A percentile compares a stretch with the other conserved stretches of the same genome.
These are phyloP conservation scores for Xenopus tropicalis DNA, from an alignment of 2,113 vertebrate species.

Conservation along the genomic window UCB_Xtro_10.0 CM004448.2:94661001-94661500, in stretches of 20 bases:
- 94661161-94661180: neutral
- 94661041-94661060: slow-evolving; percentile 11
- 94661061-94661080: slow-evolving; percentile 16
- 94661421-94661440: no score
- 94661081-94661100: slow-evolving; percentile 26
- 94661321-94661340: no score
- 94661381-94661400: no score
- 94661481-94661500: no score
- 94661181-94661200: neutral
- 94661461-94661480: no score
- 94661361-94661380: no score
- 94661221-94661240: neutral
- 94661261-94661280: no score
- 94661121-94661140: neutral
- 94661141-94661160: neutral
- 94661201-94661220: slow-evolving; percentile 15
- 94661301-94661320: no score
- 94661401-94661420: no score
- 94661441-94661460: no score
- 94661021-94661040: slow-evolving; percentile 19
- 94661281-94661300: no score
- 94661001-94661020: slow-evolving; percentile 39
- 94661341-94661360: no score
- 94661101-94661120: slow-evolving; percentile 28
- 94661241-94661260: neutral